Percentiles rank a stretch among this genome's conserved stretches.
phyloP scores from a whole-genome alignment of 2,888 invertebrate species.

The Drosophila nigricruria region DNA sequence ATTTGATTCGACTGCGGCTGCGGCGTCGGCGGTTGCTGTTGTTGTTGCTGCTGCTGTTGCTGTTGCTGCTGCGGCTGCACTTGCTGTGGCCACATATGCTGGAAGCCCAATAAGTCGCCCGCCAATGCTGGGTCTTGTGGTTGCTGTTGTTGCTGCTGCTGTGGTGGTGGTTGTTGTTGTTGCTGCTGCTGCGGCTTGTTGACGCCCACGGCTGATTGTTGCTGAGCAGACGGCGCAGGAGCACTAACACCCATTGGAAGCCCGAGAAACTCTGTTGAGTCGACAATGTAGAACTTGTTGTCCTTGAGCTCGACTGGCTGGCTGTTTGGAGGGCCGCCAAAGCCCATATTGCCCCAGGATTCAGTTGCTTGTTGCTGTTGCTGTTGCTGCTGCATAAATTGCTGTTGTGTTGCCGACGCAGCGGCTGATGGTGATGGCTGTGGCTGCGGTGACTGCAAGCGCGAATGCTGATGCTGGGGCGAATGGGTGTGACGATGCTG shows the following conservation, averaged over 20 bases:
- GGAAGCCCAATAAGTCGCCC: constrained; percentile 83
- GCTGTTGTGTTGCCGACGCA: constrained; percentile 50
- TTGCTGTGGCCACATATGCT: constrained; percentile 85
- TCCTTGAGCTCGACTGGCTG: constrained; percentile 79
- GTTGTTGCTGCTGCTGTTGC: constrained; percentile 71
- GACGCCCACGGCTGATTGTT: constrained; percentile 42
- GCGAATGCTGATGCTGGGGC: constrained; percentile 82
- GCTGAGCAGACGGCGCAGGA: constrained; percentile 48
- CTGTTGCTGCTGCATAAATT: constrained; percentile 71
- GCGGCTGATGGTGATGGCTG: constrained; percentile 73
- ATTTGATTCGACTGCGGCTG: constrained; percentile 61
- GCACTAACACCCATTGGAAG: constrained; percentile 84
- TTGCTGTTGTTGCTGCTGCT: constrained; percentile 77
- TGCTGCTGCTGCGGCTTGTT: constrained; percentile 61
- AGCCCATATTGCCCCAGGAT: constrained; percentile 70
- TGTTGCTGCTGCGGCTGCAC: constrained; percentile 68
- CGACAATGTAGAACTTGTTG: constrained; percentile 84
- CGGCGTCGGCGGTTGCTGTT: constrained; percentile 61
- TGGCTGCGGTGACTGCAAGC: constrained; percentile 81
- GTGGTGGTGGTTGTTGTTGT: constrained; percentile 66
- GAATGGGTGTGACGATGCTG: constrained; percentile 81
- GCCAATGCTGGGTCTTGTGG: constrained; percentile 79
- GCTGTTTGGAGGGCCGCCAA: constrained; percentile 64
- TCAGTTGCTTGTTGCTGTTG: constrained; percentile 67
- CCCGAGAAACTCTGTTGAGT: constrained; percentile 84